Conservation (phyloP, 1,140 invertebrate genomes). For the Orchestia grillus region DNA sequence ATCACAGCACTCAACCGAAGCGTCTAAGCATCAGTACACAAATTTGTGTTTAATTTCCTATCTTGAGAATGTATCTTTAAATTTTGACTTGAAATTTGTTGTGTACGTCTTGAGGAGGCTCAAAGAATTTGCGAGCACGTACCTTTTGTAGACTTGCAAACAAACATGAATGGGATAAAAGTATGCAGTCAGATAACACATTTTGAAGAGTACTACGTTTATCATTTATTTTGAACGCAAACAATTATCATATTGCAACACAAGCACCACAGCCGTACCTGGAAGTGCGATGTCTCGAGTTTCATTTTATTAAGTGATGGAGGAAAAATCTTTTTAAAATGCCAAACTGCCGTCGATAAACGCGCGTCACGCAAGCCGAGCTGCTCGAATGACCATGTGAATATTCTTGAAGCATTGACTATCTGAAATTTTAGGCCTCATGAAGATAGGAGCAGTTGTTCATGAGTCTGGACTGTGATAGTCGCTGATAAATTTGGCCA, state of each 20-base stretch:
- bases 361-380: too few species aligned
- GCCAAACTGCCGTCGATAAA: neutral
- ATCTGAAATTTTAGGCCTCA: neutral
- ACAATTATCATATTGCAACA: neutral
- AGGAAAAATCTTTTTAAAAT: neutral
- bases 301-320: neutral
- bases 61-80: neutral
- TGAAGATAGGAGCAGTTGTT: neutral
- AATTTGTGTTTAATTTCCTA: neutral
- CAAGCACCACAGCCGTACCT: neutral
- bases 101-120: neutral
- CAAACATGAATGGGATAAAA: too few species aligned
- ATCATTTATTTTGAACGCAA: neutral
- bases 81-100: neutral
- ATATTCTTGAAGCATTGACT: neutral
- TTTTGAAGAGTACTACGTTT: neutral
- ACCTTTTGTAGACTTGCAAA: neutral
- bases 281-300: neutral
- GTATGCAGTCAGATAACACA: neutral
- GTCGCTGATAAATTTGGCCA: neutral
- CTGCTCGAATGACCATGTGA: neutral
- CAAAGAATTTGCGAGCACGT: neutral
- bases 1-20: neutral
- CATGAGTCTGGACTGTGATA: neutral
- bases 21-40: neutral